Base-by-base conservation (phyloP, 2,888 invertebrate species). In the Capitulum mitella region DNA sequence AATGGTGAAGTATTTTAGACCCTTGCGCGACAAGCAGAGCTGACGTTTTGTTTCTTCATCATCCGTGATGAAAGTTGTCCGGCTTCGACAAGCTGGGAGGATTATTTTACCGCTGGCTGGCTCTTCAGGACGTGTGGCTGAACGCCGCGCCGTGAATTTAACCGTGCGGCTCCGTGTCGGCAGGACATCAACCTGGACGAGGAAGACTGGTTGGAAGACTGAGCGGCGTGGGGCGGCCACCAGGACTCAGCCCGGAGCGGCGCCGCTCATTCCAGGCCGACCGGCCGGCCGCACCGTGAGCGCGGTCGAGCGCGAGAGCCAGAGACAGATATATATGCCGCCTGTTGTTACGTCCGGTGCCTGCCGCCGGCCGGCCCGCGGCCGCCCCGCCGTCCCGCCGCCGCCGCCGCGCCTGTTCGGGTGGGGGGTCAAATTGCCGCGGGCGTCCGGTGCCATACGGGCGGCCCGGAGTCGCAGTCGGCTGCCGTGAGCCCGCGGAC, bases 141-240 rank as follows among this genome's bases (percentile, higher is more conserved):
- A n/a, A n/a, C n/a, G n/a, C n/a, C n/a, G n/a, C n/a, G 46, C 46
- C 54, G 6, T 8, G 22, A 6, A 22, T 54, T 26, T 54, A 26
- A 54, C 54, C 14, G 26, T 6, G 6, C 26, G 2, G 3, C 26
- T 54, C 8, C 26, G 6, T n/a, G 10, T 8, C 29, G 58, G 29
- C 58, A 58, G 58, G 58, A 58, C 58, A 58, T 58, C 58, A 58
- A 58, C 10, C 58, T 58, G n/a, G 58, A 58, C 29, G 58, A 58
- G n/a, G 58, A 58, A 29, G 58, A 29, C 58, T 58, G n/a, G 58
- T 58, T 58, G 58, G 58, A 58, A 29, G 58, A 58, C 58, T 58
- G 58, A 58, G 58, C 58, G 58, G 29, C n/a, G n/a, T 5, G 10
- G 58, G 10, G 12, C 51, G 12, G 51, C 16, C 19, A 22, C 12